Conservation (phyloP, 2,888 invertebrate genomes). For the Drymonia ruficornis region DNA sequence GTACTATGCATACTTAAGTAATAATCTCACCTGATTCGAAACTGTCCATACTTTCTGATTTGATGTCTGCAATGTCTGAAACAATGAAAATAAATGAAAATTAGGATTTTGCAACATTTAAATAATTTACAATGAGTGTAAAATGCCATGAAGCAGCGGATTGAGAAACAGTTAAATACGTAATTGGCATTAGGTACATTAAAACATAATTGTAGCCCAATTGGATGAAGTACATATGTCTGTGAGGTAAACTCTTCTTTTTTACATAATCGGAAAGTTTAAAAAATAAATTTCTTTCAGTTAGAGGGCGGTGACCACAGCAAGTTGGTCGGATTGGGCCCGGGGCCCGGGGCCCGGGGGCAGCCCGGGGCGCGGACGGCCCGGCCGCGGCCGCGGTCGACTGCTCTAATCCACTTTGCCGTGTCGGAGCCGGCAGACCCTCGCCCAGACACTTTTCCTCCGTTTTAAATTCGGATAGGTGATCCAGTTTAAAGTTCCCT, state of each 20-base stretch:
- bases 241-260: neutral
- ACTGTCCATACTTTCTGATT: conserved; percentile 81
- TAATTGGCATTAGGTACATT: too few relatives aligned
- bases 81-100: conserved; percentile 38
- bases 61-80: conserved; percentile 76
- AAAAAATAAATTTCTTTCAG: conserved; percentile 42
- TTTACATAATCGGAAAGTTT: conserved; percentile 20
- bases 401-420: conserved; percentile 72
- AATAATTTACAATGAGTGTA: neutral
- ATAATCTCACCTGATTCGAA: conserved; percentile 72
- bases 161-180: too few relatives aligned
- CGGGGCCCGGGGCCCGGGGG: conserved; percentile 61
- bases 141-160: too few relatives aligned
- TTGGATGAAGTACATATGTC: neutral
- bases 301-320: conserved; percentile 43
- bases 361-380: conserved; percentile 58
- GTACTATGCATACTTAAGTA: too few relatives aligned
- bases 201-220: too few relatives aligned
- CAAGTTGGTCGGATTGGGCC: conserved; percentile 45
- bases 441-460: conserved; percentile 66
- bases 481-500: conserved; percentile 78
- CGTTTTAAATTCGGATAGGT: conserved; percentile 77
- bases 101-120: neutral
- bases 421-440: conserved; percentile 36
- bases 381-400: conserved; percentile 54